Evolutionary conservation across 1,140 invertebrate species (phyloP), one percentile per base, ranked within the genome.

Genomic region (Nasonia vitripennis): DNA sequence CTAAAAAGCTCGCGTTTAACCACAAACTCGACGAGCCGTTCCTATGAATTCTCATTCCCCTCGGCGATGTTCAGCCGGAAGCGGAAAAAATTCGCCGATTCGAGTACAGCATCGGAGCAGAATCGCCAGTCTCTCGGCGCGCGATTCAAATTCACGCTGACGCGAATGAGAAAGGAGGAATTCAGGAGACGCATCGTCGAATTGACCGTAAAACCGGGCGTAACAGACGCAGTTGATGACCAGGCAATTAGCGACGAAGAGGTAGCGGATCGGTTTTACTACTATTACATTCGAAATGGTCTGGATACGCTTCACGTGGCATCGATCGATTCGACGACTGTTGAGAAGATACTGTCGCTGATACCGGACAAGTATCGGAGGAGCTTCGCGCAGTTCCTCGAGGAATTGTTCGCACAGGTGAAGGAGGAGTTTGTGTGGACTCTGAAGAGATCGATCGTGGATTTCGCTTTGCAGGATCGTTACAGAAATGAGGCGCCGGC

Each of bases 291-390:
- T 83, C 95, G 96, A 89, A 96, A 98, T 93, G 98, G 98, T 4
- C 96, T 98, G 31, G 97, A 98, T 89, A 98, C 97, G 5, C 95
- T 97, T 85, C 96, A 98, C 90, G 96, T 98, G 0, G 95, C 96
- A 12, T 95, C 97, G 10, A 95, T 98, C 88, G 94, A 95, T 90
- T 94, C 95, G 48, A 94, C 94, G 90, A 94, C 95, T 71, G 91
- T 96, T 68, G 91, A 94, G 51, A 94, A 92, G 87, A 94, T 95
- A 55, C 90, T 94, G 23, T 88, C 87, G 45, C 85, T 95, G 12
- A 91, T 95, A 17, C 94, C 95, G 1, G 84, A 88, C 17, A 93
- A 94, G 87, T 88, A 96, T 1, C 86, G 74, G 0, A 94, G 94
- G 86, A 94, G 94, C 91, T 96, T 95, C 94, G 90, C 93, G 41